phyloP scores from a whole-genome alignment of 2,888 invertebrate species.

The Eupithecia dodoneata region DNA sequence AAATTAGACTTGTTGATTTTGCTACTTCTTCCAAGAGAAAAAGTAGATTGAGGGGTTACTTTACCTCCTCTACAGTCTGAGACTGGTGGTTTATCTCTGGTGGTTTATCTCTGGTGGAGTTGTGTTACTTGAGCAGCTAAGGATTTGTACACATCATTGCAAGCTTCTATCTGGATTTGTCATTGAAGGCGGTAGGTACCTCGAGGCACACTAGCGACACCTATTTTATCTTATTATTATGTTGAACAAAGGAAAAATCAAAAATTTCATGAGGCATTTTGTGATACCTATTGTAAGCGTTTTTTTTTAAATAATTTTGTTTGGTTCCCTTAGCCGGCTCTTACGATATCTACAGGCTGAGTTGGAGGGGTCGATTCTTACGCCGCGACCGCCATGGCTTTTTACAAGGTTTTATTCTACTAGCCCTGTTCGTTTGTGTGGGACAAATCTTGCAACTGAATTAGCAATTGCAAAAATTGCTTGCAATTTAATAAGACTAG shows the following conservation, averaged over 20 bases:
- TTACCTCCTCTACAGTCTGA: constrained; percentile 9
- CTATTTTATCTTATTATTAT: too few species aligned
- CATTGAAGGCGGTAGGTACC: background rate
- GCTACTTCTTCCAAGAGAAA: constrained; percentile 17
- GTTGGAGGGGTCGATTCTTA: background rate
- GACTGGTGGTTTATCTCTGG: constrained; percentile 19
- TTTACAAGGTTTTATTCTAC: background rate
- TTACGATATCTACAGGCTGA: background rate
- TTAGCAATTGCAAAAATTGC: too few species aligned
- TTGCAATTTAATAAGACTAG: too few species aligned
- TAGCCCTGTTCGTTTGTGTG: too few species aligned
- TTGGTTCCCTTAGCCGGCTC: background rate
- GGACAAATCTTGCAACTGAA: too few species aligned
- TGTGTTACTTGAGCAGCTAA: background rate
- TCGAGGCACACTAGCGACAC: too few species aligned
- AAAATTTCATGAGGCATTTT: too few species aligned
- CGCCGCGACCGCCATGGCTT: background rate
- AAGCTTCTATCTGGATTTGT: background rate
- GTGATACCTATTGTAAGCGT: too few species aligned
- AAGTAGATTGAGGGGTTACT: constrained; percentile 13
- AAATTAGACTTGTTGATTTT: constrained; percentile 38
- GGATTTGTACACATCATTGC: background rate
- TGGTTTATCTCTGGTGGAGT: constrained; percentile 13
- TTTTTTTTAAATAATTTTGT: too few species aligned
- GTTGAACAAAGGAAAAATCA: too few species aligned